Conservation (phyloP, 2,888 invertebrate species). For the Lasius fuliginosus region DNA sequence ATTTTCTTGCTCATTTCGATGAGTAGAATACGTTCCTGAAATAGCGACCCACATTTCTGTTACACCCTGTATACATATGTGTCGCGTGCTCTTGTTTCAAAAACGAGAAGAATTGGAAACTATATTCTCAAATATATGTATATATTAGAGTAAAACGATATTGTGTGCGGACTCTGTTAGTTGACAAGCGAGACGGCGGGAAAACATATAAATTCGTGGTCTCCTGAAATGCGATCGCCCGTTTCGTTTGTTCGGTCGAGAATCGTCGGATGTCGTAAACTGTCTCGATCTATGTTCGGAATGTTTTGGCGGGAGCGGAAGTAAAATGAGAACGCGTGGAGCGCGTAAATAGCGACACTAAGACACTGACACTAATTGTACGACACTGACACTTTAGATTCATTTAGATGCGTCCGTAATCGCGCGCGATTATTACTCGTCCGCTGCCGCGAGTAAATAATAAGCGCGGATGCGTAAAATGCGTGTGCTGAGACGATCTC, state of each 20-base stretch:
- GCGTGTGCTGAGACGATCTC: slow-evolving; percentile 20
- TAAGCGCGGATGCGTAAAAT: not conserved
- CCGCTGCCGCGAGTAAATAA: not conserved
- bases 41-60: too few species aligned
- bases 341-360: slow-evolving; percentile 60
- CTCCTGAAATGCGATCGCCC: slow-evolving; percentile 16
- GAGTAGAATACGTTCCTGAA: too few species aligned
- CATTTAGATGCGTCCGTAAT: not conserved
- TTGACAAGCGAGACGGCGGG: not conserved
- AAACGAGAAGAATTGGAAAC: not conserved
- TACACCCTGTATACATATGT: too few species aligned
- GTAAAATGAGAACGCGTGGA: slow-evolving; percentile 32
- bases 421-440: slow-evolving; percentile 45
- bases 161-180: not conserved
- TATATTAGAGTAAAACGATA: not conserved
- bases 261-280: slow-evolving; percentile 24
- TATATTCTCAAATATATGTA: not conserved
- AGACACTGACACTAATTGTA: slow-evolving; percentile 1
- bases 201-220: slow-evolving; percentile 23
- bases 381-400: too few species aligned
- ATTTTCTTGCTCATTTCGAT: too few species aligned
- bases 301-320: not conserved
- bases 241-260: not conserved
- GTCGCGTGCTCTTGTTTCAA: not conserved
- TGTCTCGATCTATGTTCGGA: slow-evolving; percentile 20